phyloP scores from a whole-genome alignment of 2,888 invertebrate genomes.

The Hirtodrosophila duncani region DNA sequence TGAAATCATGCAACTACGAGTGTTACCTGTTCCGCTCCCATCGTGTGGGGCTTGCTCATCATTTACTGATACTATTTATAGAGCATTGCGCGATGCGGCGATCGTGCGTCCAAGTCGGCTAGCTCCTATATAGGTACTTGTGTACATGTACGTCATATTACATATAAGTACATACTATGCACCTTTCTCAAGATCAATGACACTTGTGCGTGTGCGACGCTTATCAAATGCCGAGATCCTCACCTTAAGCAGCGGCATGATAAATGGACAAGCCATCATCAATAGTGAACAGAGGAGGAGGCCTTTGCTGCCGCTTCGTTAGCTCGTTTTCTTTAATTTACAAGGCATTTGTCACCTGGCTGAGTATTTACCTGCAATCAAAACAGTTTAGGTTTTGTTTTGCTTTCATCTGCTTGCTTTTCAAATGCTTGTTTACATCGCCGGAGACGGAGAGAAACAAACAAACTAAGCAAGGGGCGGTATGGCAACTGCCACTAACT shows the following conservation, averaged over 20 bases:
- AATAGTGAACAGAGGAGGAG: slow-evolving; percentile 48
- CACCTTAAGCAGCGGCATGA: too few species aligned
- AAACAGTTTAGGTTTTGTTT: slow-evolving; percentile 51
- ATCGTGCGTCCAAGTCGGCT: too few species aligned
- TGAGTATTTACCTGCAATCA: slow-evolving; percentile 61
- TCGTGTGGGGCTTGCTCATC: not conserved
- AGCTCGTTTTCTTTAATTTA: not conserved
- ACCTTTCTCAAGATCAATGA: slow-evolving; percentile 42
- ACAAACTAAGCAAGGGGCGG: slow-evolving; percentile 34
- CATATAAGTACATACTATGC: too few species aligned
- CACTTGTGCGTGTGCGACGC: slow-evolving; percentile 13
- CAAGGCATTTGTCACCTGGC: slow-evolving; percentile 5
- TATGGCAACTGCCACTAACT: slow-evolving; percentile 20
- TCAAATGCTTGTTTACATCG: slow-evolving; percentile 50
- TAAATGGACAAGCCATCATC: slow-evolving; percentile 55
- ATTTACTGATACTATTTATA: slow-evolving; percentile 32
- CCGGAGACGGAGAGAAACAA: slow-evolving; percentile 25
- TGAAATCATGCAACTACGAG: slow-evolving; percentile 52
- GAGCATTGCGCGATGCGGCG: slow-evolving; percentile 29
- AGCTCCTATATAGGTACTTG: too few species aligned
- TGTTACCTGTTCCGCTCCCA: not conserved
- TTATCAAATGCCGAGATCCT: too few species aligned
- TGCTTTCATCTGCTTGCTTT: slow-evolving; percentile 26
- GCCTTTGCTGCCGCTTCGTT: slow-evolving; percentile 1
- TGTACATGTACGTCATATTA: too few species aligned